Conservation (phyloP, 1,140 invertebrate species). For the Pissodes strobi region DNA sequence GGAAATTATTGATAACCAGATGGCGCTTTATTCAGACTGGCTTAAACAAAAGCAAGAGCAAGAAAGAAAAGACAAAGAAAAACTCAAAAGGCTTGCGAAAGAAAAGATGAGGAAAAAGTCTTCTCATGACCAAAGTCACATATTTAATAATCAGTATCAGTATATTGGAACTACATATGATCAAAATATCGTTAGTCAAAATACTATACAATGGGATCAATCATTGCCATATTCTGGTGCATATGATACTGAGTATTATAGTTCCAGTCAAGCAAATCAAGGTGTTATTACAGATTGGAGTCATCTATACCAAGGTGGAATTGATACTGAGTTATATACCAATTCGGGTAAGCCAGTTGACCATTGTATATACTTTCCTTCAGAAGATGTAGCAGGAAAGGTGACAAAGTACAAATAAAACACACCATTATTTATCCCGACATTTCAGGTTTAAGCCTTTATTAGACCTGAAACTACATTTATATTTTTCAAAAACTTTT, state of each 20-base stretch:
- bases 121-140: neutral
- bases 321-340: slow-evolving; percentile 18
- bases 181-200: slow-evolving; percentile 2
- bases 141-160: neutral
- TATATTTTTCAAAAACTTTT: too few relatives aligned
- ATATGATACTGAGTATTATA: slow-evolving; percentile 1
- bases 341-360: slow-evolving; percentile 27
- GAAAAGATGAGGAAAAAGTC: slow-evolving; percentile 2
- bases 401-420: too few relatives aligned
- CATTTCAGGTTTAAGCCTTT: too few relatives aligned
- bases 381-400: too few relatives aligned
- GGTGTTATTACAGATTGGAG: slow-evolving; percentile 32
- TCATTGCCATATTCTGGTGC: neutral
- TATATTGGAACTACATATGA: slow-evolving; percentile 17
- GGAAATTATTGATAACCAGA: slow-evolving; percentile 66
- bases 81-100: slow-evolving; percentile 8
- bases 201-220: neutral
- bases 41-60: slow-evolving; percentile 29
- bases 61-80: slow-evolving; percentile 20
- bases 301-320: slow-evolving; percentile 28
- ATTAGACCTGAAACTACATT: too few relatives aligned
- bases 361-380: too few relatives aligned
- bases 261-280: neutral
- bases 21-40: slow-evolving; percentile 49
- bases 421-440: too few relatives aligned